A percentile compares a stretch with the other conserved stretches of the same genome.
phyloP scores from a whole-genome alignment of 2,888 invertebrate genomes.

The Holacanthella duospinosa region DNA sequence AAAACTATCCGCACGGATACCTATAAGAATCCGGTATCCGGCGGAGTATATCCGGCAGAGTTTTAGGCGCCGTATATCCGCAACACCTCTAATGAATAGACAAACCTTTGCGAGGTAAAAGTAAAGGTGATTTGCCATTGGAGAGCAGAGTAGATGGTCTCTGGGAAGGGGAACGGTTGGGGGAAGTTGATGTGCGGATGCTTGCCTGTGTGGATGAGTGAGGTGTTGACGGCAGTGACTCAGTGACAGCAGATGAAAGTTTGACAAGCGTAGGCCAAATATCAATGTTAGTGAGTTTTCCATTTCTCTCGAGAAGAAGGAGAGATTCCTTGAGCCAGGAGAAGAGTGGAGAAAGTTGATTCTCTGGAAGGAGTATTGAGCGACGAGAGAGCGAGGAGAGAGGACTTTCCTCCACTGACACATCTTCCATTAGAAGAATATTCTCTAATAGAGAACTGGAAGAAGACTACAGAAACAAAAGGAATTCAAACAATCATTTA shows the following conservation, averaged over 20 bases:
- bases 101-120: conserved; percentile 27
- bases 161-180: conserved; percentile 23
- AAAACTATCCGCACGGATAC: too few relatives aligned
- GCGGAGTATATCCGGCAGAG: too few relatives aligned
- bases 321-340: conserved; percentile 34
- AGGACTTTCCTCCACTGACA: conserved; percentile 29
- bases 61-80: too few relatives aligned
- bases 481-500: too few relatives aligned
- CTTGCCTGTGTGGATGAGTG: conserved; percentile 10
- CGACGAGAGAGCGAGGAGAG: conserved; percentile 22
- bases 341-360: conserved; percentile 30
- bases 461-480: too few relatives aligned
- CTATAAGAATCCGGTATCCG: too few relatives aligned
- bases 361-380: conserved; percentile 36
- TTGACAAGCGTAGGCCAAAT: conserved; percentile 33
- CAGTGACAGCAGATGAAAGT: conserved; percentile 27
- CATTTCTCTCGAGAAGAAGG: conserved; percentile 32
- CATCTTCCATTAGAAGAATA: conserved; percentile 30
- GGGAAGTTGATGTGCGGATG: conserved; percentile 18
- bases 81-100: too few relatives aligned
- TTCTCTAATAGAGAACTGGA: conserved; percentile 28
- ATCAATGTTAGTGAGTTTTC: conserved; percentile 32
- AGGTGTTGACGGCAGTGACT: conserved; percentile 12
- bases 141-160: conserved; percentile 26
- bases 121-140: conserved; percentile 25